phyloP scores from a whole-genome alignment of 2,888 invertebrate genomes.

The Neria commutata region DNA sequence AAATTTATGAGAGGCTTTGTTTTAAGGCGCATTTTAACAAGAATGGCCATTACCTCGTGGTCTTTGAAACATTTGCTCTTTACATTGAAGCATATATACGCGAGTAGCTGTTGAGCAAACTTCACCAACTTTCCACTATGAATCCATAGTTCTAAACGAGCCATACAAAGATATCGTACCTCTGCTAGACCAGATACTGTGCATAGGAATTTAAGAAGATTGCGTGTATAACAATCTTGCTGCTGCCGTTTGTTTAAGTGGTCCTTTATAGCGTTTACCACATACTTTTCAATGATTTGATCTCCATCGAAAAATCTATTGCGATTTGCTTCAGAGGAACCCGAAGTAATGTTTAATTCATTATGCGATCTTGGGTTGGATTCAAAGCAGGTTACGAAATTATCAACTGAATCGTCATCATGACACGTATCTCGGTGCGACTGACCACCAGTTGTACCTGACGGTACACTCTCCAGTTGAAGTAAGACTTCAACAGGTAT shows the following conservation, averaged over 20 bases:
- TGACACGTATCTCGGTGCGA: slow-evolving; percentile 39
- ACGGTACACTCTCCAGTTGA: slow-evolving; percentile 42
- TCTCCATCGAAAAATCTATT: slow-evolving; percentile 65
- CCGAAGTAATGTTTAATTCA: too few species aligned
- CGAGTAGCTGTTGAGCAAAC: slow-evolving; percentile 88
- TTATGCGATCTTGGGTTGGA: too few species aligned
- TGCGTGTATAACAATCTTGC: slow-evolving; percentile 85
- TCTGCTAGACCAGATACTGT: slow-evolving; percentile 87
- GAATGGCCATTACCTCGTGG: slow-evolving; percentile 78
- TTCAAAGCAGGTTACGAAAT: too few species aligned
- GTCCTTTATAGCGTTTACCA: slow-evolving; percentile 86
- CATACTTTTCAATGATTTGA: slow-evolving; percentile 70
- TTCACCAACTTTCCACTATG: slow-evolving; percentile 94
- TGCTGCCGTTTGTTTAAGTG: slow-evolving; percentile 84
- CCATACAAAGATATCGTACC: slow-evolving; percentile 62
- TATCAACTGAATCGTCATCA: slow-evolving; percentile 65
- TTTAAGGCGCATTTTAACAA: slow-evolving; percentile 90
- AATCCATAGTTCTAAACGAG: slow-evolving; percentile 88
- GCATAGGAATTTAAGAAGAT: slow-evolving; percentile 84
- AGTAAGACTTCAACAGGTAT: slow-evolving; percentile 50
- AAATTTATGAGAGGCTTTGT: slow-evolving; percentile 90
- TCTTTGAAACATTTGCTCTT: slow-evolving; percentile 72
- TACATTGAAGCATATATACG: slow-evolving; percentile 90
- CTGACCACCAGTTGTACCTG: too few species aligned
- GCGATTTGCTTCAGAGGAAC: slow-evolving; percentile 63